These are phyloP conservation scores for Rousettus leschenaultii DNA, from an alignment of 2,113 vertebrate species.

Conservation along the genomic window DNA sequence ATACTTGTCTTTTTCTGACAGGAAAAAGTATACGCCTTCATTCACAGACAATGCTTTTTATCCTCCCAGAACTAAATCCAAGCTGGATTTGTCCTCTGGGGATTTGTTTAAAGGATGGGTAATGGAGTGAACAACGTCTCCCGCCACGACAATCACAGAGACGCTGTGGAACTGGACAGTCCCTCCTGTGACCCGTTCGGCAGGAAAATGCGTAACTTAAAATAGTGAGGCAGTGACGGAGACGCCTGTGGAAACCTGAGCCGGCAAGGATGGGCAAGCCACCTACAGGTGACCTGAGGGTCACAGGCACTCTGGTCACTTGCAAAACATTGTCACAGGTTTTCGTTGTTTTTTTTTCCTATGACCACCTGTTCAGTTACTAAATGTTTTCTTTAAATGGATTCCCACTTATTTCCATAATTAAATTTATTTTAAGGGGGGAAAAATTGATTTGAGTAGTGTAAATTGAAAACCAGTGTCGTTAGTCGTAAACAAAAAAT, in stretches of 20 bases:
- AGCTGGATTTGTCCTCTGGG: slow-evolving; percentile 50
- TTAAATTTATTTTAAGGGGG: not conserved
- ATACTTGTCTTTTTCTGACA: slow-evolving; percentile 59
- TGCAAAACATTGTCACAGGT: not conserved
- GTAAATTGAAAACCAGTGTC: not conserved
- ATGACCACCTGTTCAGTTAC: not conserved
- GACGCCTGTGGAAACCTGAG: not conserved
- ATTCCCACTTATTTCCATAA: not conserved
- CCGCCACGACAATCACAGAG: not conserved
- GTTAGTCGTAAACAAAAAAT: not conserved
- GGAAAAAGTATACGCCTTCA: slow-evolving; percentile 28
- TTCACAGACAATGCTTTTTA: slow-evolving; percentile 52
- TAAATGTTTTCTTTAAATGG: not conserved
- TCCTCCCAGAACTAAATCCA: slow-evolving; percentile 29
- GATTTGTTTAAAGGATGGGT: slow-evolving; percentile 44
- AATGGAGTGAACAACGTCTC: not conserved
- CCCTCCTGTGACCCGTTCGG: not conserved
- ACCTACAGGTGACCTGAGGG: not conserved
- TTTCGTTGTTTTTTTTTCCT: not conserved
- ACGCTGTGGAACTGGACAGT: not conserved
- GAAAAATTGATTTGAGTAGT: not conserved
- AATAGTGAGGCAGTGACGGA: not conserved
- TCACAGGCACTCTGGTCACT: no score
- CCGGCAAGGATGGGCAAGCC: rapidly evolving
- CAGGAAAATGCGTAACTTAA: not conserved